Percentiles rank a stretch among this genome's conserved stretches.
These are phyloP conservation scores for Drosophila parthenogenetica DNA, from an alignment of 2,888 invertebrate genomes.

Conservation along the genomic window DNA sequence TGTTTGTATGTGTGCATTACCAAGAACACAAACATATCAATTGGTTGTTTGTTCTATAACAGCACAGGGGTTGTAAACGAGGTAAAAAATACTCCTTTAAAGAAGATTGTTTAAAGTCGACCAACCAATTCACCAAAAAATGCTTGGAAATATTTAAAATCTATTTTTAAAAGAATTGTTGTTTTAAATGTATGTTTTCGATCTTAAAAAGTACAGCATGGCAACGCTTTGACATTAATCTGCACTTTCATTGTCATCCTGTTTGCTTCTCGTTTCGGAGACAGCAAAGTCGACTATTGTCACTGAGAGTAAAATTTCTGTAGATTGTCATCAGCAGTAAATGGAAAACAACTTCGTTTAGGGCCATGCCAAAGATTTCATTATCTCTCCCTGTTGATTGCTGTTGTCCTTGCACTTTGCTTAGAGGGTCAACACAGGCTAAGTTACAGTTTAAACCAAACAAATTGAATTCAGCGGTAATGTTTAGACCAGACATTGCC, in stretches of 20 bases:
- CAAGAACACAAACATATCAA: slow-evolving; percentile 58
- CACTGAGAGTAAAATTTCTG: slow-evolving; percentile 45
- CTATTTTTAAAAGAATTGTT: too few relatives aligned
- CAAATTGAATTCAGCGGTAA: slow-evolving; percentile 77
- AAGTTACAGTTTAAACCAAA: slow-evolving; percentile 60
- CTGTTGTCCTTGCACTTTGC: slow-evolving; percentile 32
- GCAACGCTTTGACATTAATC: slow-evolving; percentile 70
- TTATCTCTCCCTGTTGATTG: slow-evolving; percentile 24
- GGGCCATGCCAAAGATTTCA: slow-evolving; percentile 26
- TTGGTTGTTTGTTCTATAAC: slow-evolving; percentile 38
- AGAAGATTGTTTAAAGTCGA: too few relatives aligned
- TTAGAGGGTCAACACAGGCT: slow-evolving; percentile 16
- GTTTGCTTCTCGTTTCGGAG: slow-evolving; percentile 27
- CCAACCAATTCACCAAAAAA: too few relatives aligned
- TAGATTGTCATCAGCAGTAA: slow-evolving; percentile 59
- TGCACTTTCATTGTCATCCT: slow-evolving; percentile 33
- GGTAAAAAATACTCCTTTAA: not conserved
- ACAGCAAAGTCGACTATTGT: slow-evolving; percentile 57
- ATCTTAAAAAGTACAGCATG: slow-evolving; percentile 20
- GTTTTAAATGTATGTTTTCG: too few relatives aligned
- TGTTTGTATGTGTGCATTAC: slow-evolving; percentile 8
- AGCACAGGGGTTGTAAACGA: slow-evolving; percentile 19
- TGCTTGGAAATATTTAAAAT: too few relatives aligned
- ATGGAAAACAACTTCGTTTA: slow-evolving; percentile 55
- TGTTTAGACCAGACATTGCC: slow-evolving; percentile 69